Evolutionary conservation across 2,113 vertebrate genomes (phyloP), one percentile per base, ranked within the genome.

Genomic region (Pao palembangensis): DNA sequence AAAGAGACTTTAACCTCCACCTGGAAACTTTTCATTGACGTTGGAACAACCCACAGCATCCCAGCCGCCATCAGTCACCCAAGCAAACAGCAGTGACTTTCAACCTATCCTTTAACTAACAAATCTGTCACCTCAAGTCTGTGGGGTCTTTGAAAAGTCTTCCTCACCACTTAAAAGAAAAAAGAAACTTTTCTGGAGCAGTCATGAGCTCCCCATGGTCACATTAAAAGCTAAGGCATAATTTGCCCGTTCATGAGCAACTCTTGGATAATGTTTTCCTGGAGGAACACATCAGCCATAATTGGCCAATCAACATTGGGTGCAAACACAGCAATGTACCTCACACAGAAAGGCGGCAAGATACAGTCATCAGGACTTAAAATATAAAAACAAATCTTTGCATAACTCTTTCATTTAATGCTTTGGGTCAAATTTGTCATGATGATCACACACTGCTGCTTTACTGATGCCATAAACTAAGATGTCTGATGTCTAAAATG

Each of bases 221-320:
- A 81, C 81, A 88, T 86, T 87, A 84, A 80, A 75, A 69, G 67
- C 72, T 19, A 51, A 65, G 69, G 80, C 70, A 85, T 88, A 83
- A 89, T 88, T 85, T 82, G 70, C 68, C 71, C 59, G 72, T 82
- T 85, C 74, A 71, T 76, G 73, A 79, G 78, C 82, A 73, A 71
- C 67, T 78, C 71, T 70, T 71, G 43, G 78, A 80, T 78, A 79
- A 83, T 64, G 74, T 71, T 77, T 75, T 66, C 80, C 81, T 80
- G 69, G 67, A 85, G 86, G 73, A 87, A 84, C 80, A 84, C 82
- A 88, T 88, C 88, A 88, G 75, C 19, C 71, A 66, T 86, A 89
- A 89, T 89, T 84, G 82, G 72, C 79, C 86, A 86, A 87, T 89
- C 86, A 86, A 59, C 80, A 81, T 46, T 51, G 73, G 69, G 77